Evolutionary conservation across 2,113 vertebrate species (phyloP), one percentile per base, ranked within the genome.

Genomic region (Nothocercus nigrocapillus): DNA sequence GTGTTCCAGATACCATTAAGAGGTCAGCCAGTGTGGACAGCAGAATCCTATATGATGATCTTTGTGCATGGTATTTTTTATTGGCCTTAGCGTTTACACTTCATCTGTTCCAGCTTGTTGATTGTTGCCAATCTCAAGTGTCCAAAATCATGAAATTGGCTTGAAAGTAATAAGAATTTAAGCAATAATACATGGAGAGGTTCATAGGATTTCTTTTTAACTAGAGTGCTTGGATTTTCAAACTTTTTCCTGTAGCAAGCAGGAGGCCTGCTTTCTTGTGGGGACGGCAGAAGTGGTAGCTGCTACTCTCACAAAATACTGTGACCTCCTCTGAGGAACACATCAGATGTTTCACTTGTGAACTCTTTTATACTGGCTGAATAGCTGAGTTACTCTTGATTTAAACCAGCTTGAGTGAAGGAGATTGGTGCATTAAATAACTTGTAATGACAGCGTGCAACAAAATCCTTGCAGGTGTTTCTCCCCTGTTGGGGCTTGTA

Each of bases 81-180:
- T 93, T 96, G 56, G 73, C 86, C 73, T 93, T 94, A 84, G 32
- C 62, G 62, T 85, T 90, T 90, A 66, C 62, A 92, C 66, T 70
- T 94, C 61, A 72, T 86, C 90, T 85, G 40, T 94, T 96, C 87
- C 8, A 21, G 72, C 56, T 88, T 72, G 51, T 69, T 86, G 76
- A 20, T 32, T 66, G 44, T 67, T 95, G 92, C 85, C 93, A 94
- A 59, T 45, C 9, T n/a, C 12, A 20, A 72, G 38, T 66, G 47
- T 77, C 87, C 79, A 72, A 69, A 95, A 89, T 94, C n/a, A 89
- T 82, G 40, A 76, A 73, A 84, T 20, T 89, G 74, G 69, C 93
- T 90, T 73, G 58, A 84, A 90, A 94, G 53, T 0, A 0, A 49
- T n/a, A 64, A 73, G 47, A 53, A 38, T 84, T 87, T 79, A 79